Percentiles rank a stretch among this genome's conserved stretches.
These are phyloP conservation scores for Spondyliosoma cantharus DNA, from an alignment of 2,797 vertebrate species.

Conservation along the genomic window DNA sequence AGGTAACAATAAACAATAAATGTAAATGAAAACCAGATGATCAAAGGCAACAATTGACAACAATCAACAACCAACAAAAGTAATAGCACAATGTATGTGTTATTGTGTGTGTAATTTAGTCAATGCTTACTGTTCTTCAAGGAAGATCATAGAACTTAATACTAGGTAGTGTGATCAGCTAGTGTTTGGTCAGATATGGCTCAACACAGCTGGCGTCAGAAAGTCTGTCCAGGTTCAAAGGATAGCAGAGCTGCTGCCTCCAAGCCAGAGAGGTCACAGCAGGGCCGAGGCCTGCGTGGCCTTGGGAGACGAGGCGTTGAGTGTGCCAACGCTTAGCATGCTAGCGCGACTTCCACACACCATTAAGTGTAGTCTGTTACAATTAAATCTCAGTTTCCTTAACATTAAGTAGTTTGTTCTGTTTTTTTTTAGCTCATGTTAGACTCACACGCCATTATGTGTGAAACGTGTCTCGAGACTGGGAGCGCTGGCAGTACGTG, in stretches of 20 bases:
- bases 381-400: conserved; percentile 60
- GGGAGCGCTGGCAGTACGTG: conserved; percentile 15
- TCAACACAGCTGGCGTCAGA: conserved; percentile 45
- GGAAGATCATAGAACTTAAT: conserved; percentile 24
- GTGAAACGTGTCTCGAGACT: conserved; percentile 27
- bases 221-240: conserved; percentile 51
- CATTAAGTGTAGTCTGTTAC: conserved; percentile 59
- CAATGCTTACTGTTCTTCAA: background rate
- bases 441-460: conserved; percentile 24
- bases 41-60: too few relatives aligned
- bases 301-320: conserved; percentile 3
- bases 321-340: conserved; percentile 40
- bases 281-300: conserved; percentile 11
- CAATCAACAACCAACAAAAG: too few relatives aligned
- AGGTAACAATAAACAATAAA: too few relatives aligned
- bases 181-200: conserved; percentile 10
- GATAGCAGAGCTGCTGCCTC: conserved; percentile 35
- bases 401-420: conserved; percentile 39
- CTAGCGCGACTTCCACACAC: conserved; percentile 60
- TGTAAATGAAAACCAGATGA: background rate
- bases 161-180: conserved; percentile 41
- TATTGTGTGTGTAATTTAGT: background rate
- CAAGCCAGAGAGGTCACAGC: conserved; percentile 55
- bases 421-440: conserved; percentile 26
- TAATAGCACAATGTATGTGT: too few relatives aligned